Percentiles rank a stretch among this genome's conserved stretches.
Conservation (phyloP, 2,113 vertebrate genomes). For the Hiodon tergisus region DNA sequence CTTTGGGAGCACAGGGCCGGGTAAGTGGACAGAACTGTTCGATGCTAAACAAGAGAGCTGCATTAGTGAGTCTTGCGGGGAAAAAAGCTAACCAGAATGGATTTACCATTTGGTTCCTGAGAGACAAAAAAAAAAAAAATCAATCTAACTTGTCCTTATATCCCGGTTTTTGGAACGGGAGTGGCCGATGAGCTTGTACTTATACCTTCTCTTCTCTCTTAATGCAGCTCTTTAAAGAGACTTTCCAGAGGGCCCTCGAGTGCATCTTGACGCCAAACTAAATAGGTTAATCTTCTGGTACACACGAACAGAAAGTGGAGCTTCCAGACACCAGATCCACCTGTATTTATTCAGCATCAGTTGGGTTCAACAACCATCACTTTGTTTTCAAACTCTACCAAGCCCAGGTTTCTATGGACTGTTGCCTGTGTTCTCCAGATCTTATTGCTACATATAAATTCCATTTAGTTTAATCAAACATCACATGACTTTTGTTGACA, state of each 20-base stretch:
- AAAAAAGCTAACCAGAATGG: background rate
- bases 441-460: too few relatives aligned
- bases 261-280: constrained; percentile 9
- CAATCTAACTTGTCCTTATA: background rate
- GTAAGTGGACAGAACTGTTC: background rate
- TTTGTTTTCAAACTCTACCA: background rate
- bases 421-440: background rate
- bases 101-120: background rate
- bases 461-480: background rate
- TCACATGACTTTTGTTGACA: background rate
- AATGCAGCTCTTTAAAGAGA: background rate
- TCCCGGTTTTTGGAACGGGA: background rate
- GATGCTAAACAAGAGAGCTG: too few relatives aligned
- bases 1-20: background rate
- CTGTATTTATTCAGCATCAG: background rate
- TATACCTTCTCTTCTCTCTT: background rate
- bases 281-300: constrained; percentile 13
- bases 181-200: background rate
- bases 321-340: background rate
- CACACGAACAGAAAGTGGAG: constrained; percentile 4
- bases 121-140: background rate
- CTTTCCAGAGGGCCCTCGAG: background rate
- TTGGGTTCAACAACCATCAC: background rate
- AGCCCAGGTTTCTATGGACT: too few relatives aligned
- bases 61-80: background rate